A percentile compares a stretch with the other conserved stretches of the same genome.
phyloP scores from a whole-genome alignment of 2,888 invertebrate species.

The Serrognathus titanus region DNA sequence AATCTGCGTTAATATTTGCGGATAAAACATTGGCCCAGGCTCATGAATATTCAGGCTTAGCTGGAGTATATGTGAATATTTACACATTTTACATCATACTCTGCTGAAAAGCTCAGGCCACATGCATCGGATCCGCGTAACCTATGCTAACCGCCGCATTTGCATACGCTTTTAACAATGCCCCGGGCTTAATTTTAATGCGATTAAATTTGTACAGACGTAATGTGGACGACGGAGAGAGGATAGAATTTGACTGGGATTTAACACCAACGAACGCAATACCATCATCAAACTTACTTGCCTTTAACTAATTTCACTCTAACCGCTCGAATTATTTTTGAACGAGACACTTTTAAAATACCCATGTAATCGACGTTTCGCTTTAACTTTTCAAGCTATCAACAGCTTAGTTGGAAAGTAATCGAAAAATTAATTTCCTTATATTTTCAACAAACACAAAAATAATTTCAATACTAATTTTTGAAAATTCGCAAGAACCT shows the following conservation, averaged over 20 bases:
- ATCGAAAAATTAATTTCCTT: too few relatives aligned
- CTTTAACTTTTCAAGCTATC: too few relatives aligned
- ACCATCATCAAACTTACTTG: too few relatives aligned
- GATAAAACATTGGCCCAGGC: constrained; percentile 27
- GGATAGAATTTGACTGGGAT: neutral
- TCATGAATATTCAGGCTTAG: constrained; percentile 29
- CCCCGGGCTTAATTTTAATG: constrained; percentile 36
- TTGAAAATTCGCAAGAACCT: too few relatives aligned
- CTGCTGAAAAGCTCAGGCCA: constrained; percentile 28
- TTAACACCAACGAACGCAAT: too few relatives aligned
- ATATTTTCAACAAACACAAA: too few relatives aligned
- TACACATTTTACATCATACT: constrained; percentile 37
- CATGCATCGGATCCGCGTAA: constrained; percentile 29
- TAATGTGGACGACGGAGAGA: neutral
- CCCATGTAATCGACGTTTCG: too few relatives aligned
- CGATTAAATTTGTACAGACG: constrained; percentile 33
- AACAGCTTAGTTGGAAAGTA: too few relatives aligned
- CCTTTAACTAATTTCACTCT: too few relatives aligned
- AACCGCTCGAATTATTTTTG: too few relatives aligned
- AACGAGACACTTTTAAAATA: too few relatives aligned
- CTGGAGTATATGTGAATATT: constrained; percentile 33
- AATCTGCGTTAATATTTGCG: constrained; percentile 32
- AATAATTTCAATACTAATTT: too few relatives aligned
- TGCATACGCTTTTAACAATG: constrained; percentile 36
- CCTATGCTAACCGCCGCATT: constrained; percentile 35